A percentile compares a stretch with the other conserved stretches of the same genome.
phyloP scores from a whole-genome alignment of 2,888 invertebrate genomes.

The Chaetogeoica ovagalla region DNA sequence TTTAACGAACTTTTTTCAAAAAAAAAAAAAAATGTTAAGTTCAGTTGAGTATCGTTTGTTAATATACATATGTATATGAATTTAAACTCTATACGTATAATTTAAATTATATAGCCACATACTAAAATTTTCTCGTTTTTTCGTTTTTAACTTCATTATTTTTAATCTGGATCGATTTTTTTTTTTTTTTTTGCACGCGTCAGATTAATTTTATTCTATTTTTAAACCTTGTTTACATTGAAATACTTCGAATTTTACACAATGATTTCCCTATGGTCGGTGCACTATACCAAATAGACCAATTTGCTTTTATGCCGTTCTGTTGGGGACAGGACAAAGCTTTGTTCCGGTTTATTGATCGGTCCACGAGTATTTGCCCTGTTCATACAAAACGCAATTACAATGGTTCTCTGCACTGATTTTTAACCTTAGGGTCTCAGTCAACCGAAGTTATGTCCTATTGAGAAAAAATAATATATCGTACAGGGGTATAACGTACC shows the following conservation, averaged over 20 bases:
- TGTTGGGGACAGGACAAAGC: constrained; percentile 8
- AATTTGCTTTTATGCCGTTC: constrained; percentile 17
- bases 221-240: neutral
- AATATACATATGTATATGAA: no score
- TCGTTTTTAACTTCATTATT: no score
- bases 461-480: neutral
- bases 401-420: constrained; percentile 21
- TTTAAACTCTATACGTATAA: no score
- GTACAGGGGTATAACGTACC: neutral
- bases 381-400: constrained; percentile 25
- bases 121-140: no score
- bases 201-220: neutral
- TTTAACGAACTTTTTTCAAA: no score
- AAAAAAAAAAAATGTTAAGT: no score
- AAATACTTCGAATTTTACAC: neutral
- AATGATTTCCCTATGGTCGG: neutral
- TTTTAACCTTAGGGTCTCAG: constrained; percentile 7
- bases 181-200: no score
- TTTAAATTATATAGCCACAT: no score
- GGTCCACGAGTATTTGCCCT: constrained; percentile 26
- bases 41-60: no score
- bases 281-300: neutral
- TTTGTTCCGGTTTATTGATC: constrained; percentile 42
- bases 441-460: neutral
- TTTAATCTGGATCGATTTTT: no score